Conservation (phyloP, 2,888 invertebrate genomes). For the Melipona bicolor region DNA sequence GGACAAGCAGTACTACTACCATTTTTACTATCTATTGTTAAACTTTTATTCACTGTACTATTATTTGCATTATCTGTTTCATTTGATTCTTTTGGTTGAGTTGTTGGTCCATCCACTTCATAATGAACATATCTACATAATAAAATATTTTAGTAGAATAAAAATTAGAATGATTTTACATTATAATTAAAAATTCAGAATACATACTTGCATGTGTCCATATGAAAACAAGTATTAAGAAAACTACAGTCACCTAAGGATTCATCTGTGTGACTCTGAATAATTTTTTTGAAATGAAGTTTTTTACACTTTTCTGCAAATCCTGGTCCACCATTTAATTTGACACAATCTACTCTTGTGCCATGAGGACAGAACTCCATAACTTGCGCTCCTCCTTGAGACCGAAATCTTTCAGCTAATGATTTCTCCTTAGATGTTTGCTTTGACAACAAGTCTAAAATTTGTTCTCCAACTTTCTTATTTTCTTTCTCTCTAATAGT, state of each 20-base stretch:
- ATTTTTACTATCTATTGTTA: slow-evolving; percentile 67
- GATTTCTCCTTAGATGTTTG: slow-evolving; percentile 98
- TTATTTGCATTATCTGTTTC: slow-evolving; percentile 71
- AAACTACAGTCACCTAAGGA: slow-evolving; percentile 98
- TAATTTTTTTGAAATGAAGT: slow-evolving; percentile 98
- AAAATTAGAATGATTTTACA: not conserved
- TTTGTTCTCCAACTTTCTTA: slow-evolving; percentile 98
- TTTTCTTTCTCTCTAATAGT: slow-evolving; percentile 98
- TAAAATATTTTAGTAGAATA: slow-evolving; percentile 6
- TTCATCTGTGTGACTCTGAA: slow-evolving; percentile 97
- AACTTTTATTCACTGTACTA: slow-evolving; percentile 50
- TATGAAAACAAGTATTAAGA: slow-evolving; percentile 99
- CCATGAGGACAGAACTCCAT: slow-evolving; percentile 99
- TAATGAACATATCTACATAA: slow-evolving; percentile 95
- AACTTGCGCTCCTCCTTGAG: slow-evolving; percentile 96
- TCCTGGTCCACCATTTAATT: slow-evolving; percentile 80
- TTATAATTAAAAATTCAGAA: not conserved
- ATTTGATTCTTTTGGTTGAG: slow-evolving; percentile 83
- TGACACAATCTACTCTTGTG: slow-evolving; percentile 93
- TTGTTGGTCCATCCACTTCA: slow-evolving; percentile 93
- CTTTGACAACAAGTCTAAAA: slow-evolving; percentile 95
- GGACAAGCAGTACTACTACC: slow-evolving; percentile 50
- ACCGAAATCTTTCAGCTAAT: slow-evolving; percentile 97
- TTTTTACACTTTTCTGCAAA: slow-evolving; percentile 90
- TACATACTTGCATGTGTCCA: slow-evolving; percentile 97